These are phyloP conservation scores for Ips nitidus DNA, from an alignment of 1,140 invertebrate species.

Conservation along the genomic window DNA sequence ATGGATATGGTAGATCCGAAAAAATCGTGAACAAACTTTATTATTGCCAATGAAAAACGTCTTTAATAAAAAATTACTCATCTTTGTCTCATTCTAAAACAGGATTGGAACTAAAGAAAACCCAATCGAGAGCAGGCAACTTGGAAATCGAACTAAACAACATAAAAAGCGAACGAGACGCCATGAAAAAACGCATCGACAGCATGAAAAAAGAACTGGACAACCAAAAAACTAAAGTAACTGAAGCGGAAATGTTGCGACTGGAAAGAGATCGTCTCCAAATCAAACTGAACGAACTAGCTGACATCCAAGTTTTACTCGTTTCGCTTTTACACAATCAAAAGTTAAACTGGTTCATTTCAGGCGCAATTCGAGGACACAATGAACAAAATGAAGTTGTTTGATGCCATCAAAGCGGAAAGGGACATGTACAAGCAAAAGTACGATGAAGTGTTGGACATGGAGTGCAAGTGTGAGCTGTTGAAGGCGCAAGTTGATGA, in stretches of 20 bases:
- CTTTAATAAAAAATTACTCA: too few relatives aligned
- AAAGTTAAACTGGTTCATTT: slow-evolving; percentile 1
- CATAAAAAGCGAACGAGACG: slow-evolving; percentile 29
- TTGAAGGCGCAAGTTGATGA: slow-evolving; percentile 40
- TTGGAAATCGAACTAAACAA: slow-evolving; percentile 35
- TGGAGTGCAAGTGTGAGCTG: slow-evolving; percentile 40
- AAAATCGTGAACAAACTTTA: too few relatives aligned
- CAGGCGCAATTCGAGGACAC: slow-evolving; percentile 41
- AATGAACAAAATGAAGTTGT: slow-evolving; percentile 39
- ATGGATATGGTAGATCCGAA: too few relatives aligned
- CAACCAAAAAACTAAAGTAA: slow-evolving; percentile 35
- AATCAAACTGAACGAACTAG: slow-evolving; percentile 43
- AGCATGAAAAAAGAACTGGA: slow-evolving; percentile 42
- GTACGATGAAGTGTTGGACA: slow-evolving; percentile 39
- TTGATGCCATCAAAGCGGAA: slow-evolving; percentile 43
- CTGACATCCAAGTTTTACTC: slow-evolving; percentile 26
- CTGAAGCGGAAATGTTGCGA: slow-evolving; percentile 44
- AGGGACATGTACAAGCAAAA: slow-evolving; percentile 45
- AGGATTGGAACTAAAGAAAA: slow-evolving; percentile 33
- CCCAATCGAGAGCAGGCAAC: slow-evolving; percentile 30
- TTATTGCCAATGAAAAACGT: too few relatives aligned
- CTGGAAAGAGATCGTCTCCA: slow-evolving; percentile 46
- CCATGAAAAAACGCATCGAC: slow-evolving; percentile 30
- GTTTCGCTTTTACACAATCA: background rate
- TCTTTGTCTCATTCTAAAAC: background rate